A percentile compares a stretch with the other conserved stretches of the same genome.
Evolutionary conservation across 2,113 vertebrate genomes (phyloP).

Genomic region (Nycticorax nycticorax): DNA sequence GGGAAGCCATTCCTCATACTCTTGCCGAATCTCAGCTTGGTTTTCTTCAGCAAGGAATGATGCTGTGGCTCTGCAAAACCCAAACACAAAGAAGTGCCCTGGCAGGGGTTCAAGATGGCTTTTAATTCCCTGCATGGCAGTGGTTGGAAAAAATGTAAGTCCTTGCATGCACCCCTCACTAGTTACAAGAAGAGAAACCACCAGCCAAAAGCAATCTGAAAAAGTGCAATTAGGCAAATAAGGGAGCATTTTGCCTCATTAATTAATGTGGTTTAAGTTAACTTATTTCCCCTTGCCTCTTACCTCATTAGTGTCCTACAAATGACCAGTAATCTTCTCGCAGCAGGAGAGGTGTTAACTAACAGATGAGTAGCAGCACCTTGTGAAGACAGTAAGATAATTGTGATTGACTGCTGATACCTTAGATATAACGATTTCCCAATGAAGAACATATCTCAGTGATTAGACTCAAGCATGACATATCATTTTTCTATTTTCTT

Average conservation of each 20-base stretch:
- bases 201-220: not conserved
- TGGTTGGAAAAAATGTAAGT: not conserved
- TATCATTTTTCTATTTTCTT: not conserved
- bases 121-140: not conserved
- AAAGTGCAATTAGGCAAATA: not conserved
- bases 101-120: not conserved
- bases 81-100: not conserved
- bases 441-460: not conserved
- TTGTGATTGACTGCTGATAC: accelerated
- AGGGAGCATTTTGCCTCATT: not conserved
- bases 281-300: not conserved
- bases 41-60: not conserved
- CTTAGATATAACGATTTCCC: not conserved
- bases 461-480: not conserved
- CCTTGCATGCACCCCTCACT: not conserved
- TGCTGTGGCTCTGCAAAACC: not conserved
- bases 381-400: not conserved
- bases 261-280: not conserved
- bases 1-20: not conserved
- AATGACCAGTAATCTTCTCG: not conserved
- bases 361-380: not conserved
- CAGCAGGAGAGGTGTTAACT: not conserved
- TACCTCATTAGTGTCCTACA: not conserved
- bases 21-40: not conserved
- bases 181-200: not conserved